Conservation (phyloP, 2,888 invertebrate genomes). For the Lasioglossum oenotherae region DNA sequence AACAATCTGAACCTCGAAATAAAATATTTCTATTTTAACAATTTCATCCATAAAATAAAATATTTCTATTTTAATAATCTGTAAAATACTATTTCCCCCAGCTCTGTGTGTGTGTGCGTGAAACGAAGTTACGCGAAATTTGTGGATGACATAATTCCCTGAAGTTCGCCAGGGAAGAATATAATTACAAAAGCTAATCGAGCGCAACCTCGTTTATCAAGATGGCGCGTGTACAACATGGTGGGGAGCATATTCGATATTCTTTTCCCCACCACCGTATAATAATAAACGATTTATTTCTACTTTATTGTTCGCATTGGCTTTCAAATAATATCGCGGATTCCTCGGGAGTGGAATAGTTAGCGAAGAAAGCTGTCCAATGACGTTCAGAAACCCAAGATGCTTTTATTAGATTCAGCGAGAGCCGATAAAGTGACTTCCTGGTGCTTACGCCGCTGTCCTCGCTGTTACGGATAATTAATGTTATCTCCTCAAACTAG, state of each 20-base stretch:
- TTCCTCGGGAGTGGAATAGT: neutral
- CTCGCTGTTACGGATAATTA: constrained; percentile 65
- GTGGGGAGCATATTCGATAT: neutral
- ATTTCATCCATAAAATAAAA: too few species aligned
- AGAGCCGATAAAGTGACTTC: constrained; percentile 70
- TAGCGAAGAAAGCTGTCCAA: neutral
- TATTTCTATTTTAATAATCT: too few species aligned
- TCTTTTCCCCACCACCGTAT: neutral
- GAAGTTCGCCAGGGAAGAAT: neutral
- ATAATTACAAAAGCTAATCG: neutral
- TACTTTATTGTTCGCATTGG: neutral
- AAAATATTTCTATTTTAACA: too few species aligned
- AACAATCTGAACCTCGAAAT: too few species aligned
- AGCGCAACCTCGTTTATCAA: neutral
- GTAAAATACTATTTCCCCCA: too few species aligned
- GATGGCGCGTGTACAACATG: neutral
- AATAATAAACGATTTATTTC: neutral
- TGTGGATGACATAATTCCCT: neutral
- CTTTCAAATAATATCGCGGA: neutral
- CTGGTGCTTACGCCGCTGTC: constrained; percentile 58
- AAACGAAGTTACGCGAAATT: neutral
- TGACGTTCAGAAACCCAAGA: neutral
- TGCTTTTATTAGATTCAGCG: constrained; percentile 55
- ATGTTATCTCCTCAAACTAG: constrained; percentile 64
- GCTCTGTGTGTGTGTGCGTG: neutral